Base-by-base conservation (phyloP, 53 echinoderm and acorn worm species). In the Pentamera pediparva region DNA sequence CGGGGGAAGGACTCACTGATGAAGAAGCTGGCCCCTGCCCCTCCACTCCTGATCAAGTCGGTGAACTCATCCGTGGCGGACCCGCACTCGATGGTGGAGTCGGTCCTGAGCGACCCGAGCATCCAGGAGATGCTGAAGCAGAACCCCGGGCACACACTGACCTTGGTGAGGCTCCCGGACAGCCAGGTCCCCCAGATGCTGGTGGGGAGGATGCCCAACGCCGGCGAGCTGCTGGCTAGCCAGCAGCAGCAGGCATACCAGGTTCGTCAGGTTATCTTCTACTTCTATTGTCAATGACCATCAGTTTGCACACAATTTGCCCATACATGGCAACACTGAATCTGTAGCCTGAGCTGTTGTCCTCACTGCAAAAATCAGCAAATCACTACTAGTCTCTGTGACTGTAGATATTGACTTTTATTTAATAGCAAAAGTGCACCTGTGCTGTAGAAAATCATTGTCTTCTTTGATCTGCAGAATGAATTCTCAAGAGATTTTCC, bases 101-200 rank as follows among this genome's bases (percentile, higher is more conserved):
- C 40, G 26, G 67, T 67, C 11, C 40, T 67, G 67, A 67, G 45
- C 30, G 67, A 67, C 28, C 67, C 67, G 1, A 67, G 41, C 5
- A 67, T 67, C 20, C 67, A 67, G 28, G 67, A 67, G 27, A 67
- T 67, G 67, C 67, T 67, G 3, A 67, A 67, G 18, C 67, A 67
- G 67, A 67, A 67, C 27, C 67, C 67, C 28, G 67, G 67, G 18
- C 67, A 67, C n/a, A 67, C 67, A 10, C 45, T 67, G 20, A 67
- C 67, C 24, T 45, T 67, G 4, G 67, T 67, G 9, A 21, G 41
- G 41, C 28, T 67, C 40, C 67, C 67, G 0, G 67, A 67, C 20
- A 45, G 67, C n/a, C 67, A 67, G 26, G 30, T 67, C 29, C 67
- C 67, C 11, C 67, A 40, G 15, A 67, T 67, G 4, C 67, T 43